phyloP scores from a whole-genome alignment of 1,140 invertebrate species.

The Cydia fagiglandana region DNA sequence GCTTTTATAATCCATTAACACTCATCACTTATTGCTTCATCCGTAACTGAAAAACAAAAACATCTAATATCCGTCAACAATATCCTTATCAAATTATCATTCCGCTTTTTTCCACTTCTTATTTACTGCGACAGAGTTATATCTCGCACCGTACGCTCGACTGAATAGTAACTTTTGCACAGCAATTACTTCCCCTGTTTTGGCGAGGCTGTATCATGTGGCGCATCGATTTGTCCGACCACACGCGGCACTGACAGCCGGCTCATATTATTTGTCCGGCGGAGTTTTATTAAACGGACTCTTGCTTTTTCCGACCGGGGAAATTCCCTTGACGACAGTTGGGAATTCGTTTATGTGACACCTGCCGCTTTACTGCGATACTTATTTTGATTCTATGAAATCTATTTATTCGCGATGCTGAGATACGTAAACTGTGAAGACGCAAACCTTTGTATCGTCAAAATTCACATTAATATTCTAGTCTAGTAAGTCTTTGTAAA shows the following conservation, averaged over 20 bases:
- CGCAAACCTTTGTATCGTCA: conserved; percentile 29
- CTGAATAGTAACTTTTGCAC: conserved; percentile 24
- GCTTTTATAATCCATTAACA: conserved; percentile 2
- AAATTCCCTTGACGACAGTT: conserved; percentile 46
- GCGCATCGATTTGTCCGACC: conserved; percentile 29
- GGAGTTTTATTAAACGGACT: conserved; percentile 56
- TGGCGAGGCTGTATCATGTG: conserved; percentile 16
- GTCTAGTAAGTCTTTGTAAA: too few relatives aligned
- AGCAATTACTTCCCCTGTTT: conserved; percentile 21
- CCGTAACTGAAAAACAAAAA: neutral
- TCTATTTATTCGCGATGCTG: conserved; percentile 35
- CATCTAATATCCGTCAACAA: neutral
- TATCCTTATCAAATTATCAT: neutral
- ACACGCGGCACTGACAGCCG: conserved; percentile 33
- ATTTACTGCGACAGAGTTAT: neutral
- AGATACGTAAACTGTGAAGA: too few relatives aligned
- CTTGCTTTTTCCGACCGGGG: conserved; percentile 53
- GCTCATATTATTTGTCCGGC: conserved; percentile 30
- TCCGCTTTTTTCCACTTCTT: neutral
- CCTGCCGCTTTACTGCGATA: conserved; percentile 37
- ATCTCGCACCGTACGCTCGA: neutral
- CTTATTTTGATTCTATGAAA: conserved; percentile 42
- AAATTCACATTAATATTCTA: too few relatives aligned
- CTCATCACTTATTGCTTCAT: neutral
- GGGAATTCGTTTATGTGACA: conserved; percentile 53